phyloP scores from a whole-genome alignment of 2,888 invertebrate species.

The Nemoura dubitans region DNA sequence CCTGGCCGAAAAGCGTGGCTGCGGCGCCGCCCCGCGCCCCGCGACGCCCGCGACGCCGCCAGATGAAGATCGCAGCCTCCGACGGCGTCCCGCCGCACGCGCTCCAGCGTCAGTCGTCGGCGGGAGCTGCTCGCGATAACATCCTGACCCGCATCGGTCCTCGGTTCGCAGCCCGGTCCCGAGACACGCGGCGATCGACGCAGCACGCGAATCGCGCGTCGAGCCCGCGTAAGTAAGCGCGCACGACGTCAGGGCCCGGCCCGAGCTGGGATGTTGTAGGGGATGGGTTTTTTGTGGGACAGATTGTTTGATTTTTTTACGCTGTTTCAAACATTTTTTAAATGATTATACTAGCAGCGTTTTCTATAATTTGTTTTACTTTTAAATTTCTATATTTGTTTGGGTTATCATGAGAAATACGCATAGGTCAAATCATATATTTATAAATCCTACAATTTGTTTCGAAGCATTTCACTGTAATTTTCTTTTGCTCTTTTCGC shows the following conservation, averaged over 20 bases:
- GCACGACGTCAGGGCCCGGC: background rate
- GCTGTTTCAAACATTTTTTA: too few relatives aligned
- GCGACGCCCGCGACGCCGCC: background rate
- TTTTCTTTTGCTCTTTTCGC: too few relatives aligned
- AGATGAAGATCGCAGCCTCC: constrained; percentile 35
- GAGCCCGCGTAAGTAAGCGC: background rate
- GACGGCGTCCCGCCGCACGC: background rate
- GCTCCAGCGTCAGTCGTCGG: constrained; percentile 18
- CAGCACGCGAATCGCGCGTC: background rate
- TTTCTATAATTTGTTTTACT: too few relatives aligned
- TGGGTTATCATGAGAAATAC: too few relatives aligned
- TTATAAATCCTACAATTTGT: too few relatives aligned
- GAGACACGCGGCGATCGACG: background rate
- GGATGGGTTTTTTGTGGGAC: background rate
- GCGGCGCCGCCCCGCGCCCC: background rate
- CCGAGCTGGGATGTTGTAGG: background rate
- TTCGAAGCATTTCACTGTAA: too few relatives aligned
- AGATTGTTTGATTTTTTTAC: too few relatives aligned
- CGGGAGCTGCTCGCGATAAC: background rate
- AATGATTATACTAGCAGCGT: too few relatives aligned
- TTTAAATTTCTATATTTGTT: too few relatives aligned
- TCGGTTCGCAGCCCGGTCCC: background rate
- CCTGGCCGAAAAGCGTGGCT: background rate
- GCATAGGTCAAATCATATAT: too few relatives aligned
- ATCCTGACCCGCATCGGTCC: background rate